Evolutionary conservation across 2,113 vertebrate species (phyloP), one percentile per base, ranked within the genome.

Genomic region (Syngnathus scovelli): DNA sequence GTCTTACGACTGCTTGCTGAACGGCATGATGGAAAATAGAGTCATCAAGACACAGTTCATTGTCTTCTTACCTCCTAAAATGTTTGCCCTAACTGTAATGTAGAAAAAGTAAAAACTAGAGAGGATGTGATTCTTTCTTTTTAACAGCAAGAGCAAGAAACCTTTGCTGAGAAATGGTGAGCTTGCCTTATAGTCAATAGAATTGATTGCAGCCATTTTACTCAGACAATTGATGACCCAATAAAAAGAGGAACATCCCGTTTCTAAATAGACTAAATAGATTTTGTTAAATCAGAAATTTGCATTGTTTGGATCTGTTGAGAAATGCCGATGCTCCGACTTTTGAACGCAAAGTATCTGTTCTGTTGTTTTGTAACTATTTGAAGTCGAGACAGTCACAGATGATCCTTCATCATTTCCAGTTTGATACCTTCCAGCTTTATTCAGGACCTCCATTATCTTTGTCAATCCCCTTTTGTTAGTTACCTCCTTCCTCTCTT

Each of bases 401-500:
- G 46, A 18, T 18, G 15, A 18, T 48, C 16, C 16, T 49, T 19
- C 7, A 19, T 56, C 6, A 23, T 27, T 78, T 23, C 21, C 8
- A 61, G 3, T 55, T 64, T 74, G 19, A 69, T 21, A 13, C 52
- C 21, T 55, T 55, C 16, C 2, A 58, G 55, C 13, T 58, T 36
- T 58, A 58, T 36, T 36, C 23, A 6, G 23, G 61, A 70, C n/a
- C 37, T 62, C 18, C 52, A 59, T 66, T 56, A 70, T 72, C 52
- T 68, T 33, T 69, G 60, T 38, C 37, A 61, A 9, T 70, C 61
- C 61, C 38, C 16, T 62, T 73, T 67, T 61, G 37, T 67, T 71
- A 66, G 67, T 75, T 74, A 73, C 80, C 65, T 69, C 1, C 52
- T 55, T 27, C 52, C 23, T 60, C 21, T 27, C 27, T 33, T 52